Evolutionary conservation across 1,140 invertebrate genomes (phyloP), one percentile per base, ranked within the genome.

Genomic region (Theocolax elegans): DNA sequence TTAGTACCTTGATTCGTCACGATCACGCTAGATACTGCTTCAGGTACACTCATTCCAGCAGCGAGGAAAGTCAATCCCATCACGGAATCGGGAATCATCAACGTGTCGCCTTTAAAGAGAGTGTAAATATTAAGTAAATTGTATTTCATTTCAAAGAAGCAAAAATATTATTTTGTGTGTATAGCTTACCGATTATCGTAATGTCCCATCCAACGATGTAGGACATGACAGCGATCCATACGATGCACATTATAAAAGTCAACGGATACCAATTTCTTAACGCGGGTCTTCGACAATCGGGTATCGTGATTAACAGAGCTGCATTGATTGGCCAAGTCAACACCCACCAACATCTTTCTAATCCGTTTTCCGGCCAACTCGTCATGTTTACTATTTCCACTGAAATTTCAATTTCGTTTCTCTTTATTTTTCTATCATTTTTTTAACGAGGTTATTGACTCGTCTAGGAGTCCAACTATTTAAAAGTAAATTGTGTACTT

Each of bases 31-130:
- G 92, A 93, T 0, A 95, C 91, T 44, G 92, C 93, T 87, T 95
- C 94, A 7, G 94, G 94, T n/a, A 95, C 90, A 53, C 92, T 94
- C 54, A 92, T 95, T 49, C 94, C 94, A 40, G 92, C 91, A 12
- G 92, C 92, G 4, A 96, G 87, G 73, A 96, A 92, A 29, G 94
- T 95, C 63, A 96, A 88, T 13, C 94, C 94, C 92, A 95, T 93
- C 12, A 93, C 90, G 1, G 91, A 92, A 80, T 92, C 91, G 6
- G 91, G 90, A 70, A 91, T 89, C 49, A 84, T 83, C 7, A 92
- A 79, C 9, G 89, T 90, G 77, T 90, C 89, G 49, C 91, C 91
- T 91, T 74, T 69, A 84, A 80, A 10, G 10, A 35, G 4, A 35
- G 10, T 35, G 10, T 6, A 35, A 35, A 35, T 6, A 35, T n/a